These are phyloP conservation scores for Crocuta crocuta DNA, from an alignment of 2,113 vertebrate species.

Conservation along the genomic window DNA sequence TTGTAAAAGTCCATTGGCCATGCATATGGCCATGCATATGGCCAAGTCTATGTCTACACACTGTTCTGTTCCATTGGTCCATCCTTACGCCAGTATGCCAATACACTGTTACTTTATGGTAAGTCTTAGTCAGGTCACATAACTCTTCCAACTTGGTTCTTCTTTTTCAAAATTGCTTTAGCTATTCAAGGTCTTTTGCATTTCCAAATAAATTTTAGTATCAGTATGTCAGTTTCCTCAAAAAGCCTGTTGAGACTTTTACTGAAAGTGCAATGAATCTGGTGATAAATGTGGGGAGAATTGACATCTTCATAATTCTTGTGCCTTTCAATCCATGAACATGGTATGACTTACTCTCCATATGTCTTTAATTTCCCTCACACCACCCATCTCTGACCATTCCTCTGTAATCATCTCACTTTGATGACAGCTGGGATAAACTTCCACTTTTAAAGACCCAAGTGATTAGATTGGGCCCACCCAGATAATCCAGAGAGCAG, in stretches of 20 bases:
- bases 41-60: neutral
- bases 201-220: constrained; percentile 42
- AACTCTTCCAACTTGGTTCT: neutral
- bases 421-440: neutral
- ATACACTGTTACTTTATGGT: neutral
- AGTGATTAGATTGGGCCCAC: neutral
- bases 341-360: neutral
- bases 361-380: neutral
- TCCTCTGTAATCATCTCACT: neutral
- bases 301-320: neutral
- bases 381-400: neutral
- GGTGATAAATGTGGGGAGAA: neutral
- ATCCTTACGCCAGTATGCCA: neutral
- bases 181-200: neutral
- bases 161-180: neutral
- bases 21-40: too few species aligned
- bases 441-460: neutral
- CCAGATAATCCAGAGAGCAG: neutral
- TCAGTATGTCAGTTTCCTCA: neutral
- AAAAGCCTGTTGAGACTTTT: neutral
- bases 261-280: neutral
- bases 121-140: neutral
- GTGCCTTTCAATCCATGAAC: neutral
- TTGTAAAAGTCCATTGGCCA: neutral
- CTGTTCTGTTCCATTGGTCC: neutral